Conservation (phyloP, 2,113 vertebrate species). For the Laterallus jamaicensis region DNA sequence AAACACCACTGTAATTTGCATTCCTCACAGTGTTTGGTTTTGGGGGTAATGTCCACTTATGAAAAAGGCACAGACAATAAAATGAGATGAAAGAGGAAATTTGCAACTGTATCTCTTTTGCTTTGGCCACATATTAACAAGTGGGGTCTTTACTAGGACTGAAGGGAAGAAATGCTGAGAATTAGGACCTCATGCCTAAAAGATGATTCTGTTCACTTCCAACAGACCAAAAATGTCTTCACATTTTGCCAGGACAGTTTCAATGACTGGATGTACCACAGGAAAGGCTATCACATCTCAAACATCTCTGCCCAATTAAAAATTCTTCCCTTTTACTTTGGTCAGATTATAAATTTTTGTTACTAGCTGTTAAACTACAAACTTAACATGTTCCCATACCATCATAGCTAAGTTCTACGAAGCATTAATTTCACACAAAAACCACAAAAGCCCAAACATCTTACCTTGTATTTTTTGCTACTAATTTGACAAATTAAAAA, state of each 20-base stretch:
- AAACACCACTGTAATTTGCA: not conserved
- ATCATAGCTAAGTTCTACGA: not conserved
- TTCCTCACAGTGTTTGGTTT: not conserved
- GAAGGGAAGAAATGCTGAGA: not conserved
- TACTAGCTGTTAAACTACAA: not conserved
- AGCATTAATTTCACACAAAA: not conserved
- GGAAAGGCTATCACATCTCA: not conserved
- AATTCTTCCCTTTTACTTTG: not conserved
- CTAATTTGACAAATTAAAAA: not conserved
- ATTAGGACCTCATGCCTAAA: not conserved
- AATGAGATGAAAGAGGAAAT: not conserved
- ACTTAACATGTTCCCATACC: not conserved
- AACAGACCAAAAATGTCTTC: not conserved
- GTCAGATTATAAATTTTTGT: not conserved
- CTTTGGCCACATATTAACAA: not conserved
- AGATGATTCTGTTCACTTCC: not conserved
- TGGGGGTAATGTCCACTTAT: fast-evolving
- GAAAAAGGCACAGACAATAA: not conserved
- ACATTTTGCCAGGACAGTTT: not conserved
- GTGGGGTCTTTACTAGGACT: not conserved
- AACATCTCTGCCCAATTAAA: not conserved
- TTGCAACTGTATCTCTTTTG: not conserved
- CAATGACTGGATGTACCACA: not conserved
- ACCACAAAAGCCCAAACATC: no score
- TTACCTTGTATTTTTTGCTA: not conserved